A percentile compares a stretch with the other conserved stretches of the same genome.
Conservation (phyloP, 2,113 vertebrate genomes). For the Genyomyrus donnyi region DNA sequence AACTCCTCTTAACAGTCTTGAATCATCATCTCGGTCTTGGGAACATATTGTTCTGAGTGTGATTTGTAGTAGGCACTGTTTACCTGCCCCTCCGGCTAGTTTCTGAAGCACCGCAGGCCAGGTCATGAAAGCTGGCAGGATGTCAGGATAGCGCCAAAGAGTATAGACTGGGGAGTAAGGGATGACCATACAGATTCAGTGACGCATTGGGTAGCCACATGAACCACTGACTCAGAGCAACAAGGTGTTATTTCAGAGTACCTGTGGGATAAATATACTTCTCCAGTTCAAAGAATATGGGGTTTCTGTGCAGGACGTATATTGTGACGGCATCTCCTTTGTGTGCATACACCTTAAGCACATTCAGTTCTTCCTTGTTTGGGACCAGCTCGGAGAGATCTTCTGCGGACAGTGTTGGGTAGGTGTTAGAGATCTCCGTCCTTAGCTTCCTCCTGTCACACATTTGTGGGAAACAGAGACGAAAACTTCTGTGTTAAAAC, state of each 20-base stretch:
- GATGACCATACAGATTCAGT: not conserved
- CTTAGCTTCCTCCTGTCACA: conserved; percentile 77
- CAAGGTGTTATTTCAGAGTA: conserved; percentile 35
- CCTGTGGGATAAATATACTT: conserved; percentile 85
- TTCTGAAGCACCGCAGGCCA: conserved; percentile 87
- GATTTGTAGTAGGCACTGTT: conserved; percentile 8
- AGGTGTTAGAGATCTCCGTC: conserved; percentile 66
- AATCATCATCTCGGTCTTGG: not conserved
- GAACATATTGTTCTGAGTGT: not conserved
- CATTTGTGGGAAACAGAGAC: not conserved
- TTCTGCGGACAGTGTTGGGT: conserved; percentile 66
- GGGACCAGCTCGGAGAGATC: conserved; percentile 74
- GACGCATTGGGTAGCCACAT: not conserved
- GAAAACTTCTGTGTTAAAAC: not conserved
- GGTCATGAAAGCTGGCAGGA: conserved; percentile 76
- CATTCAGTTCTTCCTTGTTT: conserved; percentile 83
- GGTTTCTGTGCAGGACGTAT: conserved; percentile 75
- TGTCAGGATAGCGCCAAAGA: conserved; percentile 74
- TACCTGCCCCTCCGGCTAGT: conserved; percentile 86
- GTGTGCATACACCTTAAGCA: conserved; percentile 78
- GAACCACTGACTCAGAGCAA: not conserved
- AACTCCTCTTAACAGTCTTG: not conserved
- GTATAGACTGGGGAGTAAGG: conserved; percentile 72
- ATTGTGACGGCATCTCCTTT: conserved; percentile 78
- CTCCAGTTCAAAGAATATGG: conserved; percentile 82